Percentiles rank a stretch among this genome's conserved stretches.
Conservation (phyloP, 2,888 invertebrate species). For the Bruchidius siliquastri region DNA sequence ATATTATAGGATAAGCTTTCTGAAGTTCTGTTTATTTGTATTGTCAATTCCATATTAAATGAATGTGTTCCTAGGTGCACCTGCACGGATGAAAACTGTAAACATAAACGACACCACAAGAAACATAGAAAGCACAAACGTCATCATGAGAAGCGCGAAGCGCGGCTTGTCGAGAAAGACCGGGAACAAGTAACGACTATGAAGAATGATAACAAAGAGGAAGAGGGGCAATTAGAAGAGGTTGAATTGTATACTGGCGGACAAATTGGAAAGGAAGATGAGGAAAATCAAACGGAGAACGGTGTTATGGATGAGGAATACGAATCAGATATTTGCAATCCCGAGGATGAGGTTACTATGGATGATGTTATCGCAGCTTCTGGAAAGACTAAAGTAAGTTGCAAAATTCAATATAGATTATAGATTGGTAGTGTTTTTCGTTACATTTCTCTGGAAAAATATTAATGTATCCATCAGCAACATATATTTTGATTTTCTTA, state of each 20-base stretch:
- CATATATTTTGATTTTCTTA: no score
- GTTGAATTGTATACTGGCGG: constrained; percentile 4
- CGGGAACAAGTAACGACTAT: neutral
- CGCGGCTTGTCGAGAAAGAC: constrained; percentile 30
- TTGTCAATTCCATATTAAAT: neutral
- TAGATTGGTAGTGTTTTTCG: no score
- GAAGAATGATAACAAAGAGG: neutral
- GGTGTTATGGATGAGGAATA: constrained; percentile 9
- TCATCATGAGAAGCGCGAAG: constrained; percentile 57
- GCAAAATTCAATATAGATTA: no score
- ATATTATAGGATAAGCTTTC: no score
- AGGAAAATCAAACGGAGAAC: constrained; percentile 6
- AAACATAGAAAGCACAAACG: constrained; percentile 75
- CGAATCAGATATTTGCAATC: constrained; percentile 32
- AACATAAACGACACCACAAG: constrained; percentile 71
- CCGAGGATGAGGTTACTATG: constrained; percentile 43
- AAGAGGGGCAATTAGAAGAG: constrained; percentile 8
- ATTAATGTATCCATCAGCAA: no score
- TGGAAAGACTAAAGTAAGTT: constrained; percentile 30
- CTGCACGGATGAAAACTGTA: constrained; percentile 65
- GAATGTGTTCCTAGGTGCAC: neutral
- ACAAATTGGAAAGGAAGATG: constrained; percentile 2
- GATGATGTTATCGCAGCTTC: constrained; percentile 40
- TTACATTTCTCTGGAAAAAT: no score
- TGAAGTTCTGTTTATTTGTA: neutral